These are phyloP conservation scores for Ochotona princeps DNA, from an alignment of 2,113 vertebrate species.

Conservation along the genomic window DNA sequence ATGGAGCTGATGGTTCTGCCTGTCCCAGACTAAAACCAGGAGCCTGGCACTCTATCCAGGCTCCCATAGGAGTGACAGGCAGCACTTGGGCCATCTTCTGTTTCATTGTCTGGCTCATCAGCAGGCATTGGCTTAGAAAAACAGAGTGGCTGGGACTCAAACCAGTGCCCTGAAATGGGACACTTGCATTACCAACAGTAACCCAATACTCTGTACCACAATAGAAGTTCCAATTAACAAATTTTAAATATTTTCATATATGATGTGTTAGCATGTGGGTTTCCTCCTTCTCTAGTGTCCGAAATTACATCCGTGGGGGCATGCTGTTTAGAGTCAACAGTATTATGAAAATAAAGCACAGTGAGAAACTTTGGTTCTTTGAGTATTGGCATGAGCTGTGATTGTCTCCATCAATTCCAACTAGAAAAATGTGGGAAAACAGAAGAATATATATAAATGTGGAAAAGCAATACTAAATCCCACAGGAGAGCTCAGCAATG, in stretches of 20 bases:
- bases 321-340: not conserved
- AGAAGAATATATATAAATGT: not conserved
- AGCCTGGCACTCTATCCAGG: no score
- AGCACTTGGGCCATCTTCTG: no score
- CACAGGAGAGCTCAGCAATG: not conserved
- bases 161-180: no score
- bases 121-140: no score
- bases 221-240: not conserved
- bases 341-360: not conserved
- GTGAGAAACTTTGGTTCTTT: not conserved
- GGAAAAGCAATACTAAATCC: not conserved
- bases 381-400: not conserved
- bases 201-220: no score
- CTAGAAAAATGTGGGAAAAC: not conserved
- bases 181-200: no score
- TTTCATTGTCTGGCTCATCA: no score
- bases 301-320: not conserved
- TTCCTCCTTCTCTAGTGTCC: not conserved
- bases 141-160: no score
- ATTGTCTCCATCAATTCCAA: not conserved
- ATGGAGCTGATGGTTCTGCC: no score
- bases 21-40: no score
- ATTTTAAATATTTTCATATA: constrained; percentile 26
- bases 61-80: no score
- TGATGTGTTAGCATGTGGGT: not conserved